These are phyloP conservation scores for Plecotus auritus DNA, from an alignment of 2,113 vertebrate species.

Conservation along the genomic window DNA sequence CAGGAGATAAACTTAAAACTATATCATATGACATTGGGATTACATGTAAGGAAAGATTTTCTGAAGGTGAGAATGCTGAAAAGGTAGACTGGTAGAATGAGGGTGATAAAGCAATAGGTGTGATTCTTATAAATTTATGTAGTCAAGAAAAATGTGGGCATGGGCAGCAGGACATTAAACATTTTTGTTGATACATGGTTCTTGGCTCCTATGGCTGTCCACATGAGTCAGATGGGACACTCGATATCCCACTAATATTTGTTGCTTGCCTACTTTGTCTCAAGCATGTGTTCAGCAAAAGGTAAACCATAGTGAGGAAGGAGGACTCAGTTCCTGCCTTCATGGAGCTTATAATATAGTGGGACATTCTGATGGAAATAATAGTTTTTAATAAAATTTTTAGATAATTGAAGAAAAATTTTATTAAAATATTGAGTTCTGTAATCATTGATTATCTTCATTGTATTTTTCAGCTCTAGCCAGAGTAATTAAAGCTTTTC, in stretches of 20 bases:
- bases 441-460: not conserved
- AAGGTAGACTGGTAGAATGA: not conserved
- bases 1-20: not conserved
- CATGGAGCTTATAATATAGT: not conserved
- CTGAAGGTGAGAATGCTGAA: not conserved
- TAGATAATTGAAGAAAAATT: not conserved
- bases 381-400: not conserved
- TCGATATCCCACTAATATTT: not conserved
- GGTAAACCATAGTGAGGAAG: not conserved
- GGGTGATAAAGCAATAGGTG: not conserved
- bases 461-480: not conserved
- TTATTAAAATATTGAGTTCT: not conserved
- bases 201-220: not conserved
- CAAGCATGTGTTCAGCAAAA: not conserved
- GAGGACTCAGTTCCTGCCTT: not conserved
- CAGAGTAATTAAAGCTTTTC: not conserved
- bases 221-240: fast-evolving
- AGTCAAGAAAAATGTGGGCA: not conserved
- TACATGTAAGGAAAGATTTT: not conserved
- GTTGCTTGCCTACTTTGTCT: not conserved
- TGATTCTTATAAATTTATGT: not conserved
- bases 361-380: not conserved
- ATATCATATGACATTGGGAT: not conserved
- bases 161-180: not conserved
- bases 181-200: fast-evolving